These are phyloP conservation scores for Luscinia megarhynchos DNA, from an alignment of 2,797 vertebrate species.

Conservation along the genomic window DNA sequence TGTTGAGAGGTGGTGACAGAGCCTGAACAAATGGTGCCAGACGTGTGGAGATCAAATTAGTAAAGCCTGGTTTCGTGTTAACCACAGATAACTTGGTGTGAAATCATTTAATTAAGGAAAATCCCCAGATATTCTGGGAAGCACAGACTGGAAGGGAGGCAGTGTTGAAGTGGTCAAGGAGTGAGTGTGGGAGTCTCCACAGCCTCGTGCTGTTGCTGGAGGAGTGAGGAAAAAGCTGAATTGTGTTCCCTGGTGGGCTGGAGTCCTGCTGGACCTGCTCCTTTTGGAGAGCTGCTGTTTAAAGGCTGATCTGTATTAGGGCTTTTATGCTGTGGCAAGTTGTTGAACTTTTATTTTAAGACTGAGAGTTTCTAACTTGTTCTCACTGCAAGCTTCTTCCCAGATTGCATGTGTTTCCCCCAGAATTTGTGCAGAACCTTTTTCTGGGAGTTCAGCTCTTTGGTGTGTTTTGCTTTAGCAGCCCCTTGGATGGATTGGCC, in stretches of 20 bases:
- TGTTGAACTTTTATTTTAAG: background rate
- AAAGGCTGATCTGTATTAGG: background rate
- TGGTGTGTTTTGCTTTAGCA: background rate
- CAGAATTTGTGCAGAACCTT: background rate
- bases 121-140: slow-evolving; percentile 23
- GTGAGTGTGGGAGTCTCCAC: background rate
- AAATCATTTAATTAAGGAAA: slow-evolving; percentile 53
- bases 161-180: background rate
- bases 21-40: slow-evolving; percentile 1
- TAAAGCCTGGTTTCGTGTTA: background rate
- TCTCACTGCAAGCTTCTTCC: background rate
- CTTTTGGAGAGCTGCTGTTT: background rate
- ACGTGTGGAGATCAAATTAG: slow-evolving; percentile 45
- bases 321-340: background rate
- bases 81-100: background rate
- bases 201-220: accelerated
- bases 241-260: background rate
- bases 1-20: background rate
- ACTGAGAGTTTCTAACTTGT: background rate
- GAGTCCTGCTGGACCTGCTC: accelerated
- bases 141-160: background rate
- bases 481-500: background rate
- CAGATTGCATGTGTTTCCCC: accelerated
- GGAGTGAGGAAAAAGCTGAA: background rate
- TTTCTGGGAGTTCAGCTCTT: background rate